Evolutionary conservation across 2,113 vertebrate genomes (phyloP).

Genomic region (Pangasianodon gigas): DNA sequence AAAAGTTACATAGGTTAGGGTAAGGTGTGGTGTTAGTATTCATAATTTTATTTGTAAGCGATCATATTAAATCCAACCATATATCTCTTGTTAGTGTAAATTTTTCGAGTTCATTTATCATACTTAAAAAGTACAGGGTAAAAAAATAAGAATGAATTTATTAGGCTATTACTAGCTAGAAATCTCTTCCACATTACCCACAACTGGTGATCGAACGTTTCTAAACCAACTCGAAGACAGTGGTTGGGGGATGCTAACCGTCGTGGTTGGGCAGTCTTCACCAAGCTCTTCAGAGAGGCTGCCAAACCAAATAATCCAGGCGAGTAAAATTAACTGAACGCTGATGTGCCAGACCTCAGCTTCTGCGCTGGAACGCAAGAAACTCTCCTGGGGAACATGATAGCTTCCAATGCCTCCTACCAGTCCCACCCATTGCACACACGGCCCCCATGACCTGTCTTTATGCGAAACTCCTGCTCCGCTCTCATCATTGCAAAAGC

Average conservation of each 20-base stretch:
- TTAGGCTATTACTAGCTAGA: constrained; percentile 3
- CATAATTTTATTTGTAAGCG: neutral
- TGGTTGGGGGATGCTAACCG: constrained; percentile 45
- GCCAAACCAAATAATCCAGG: constrained; percentile 82
- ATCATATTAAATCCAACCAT: neutral
- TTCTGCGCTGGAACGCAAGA: constrained; percentile 71
- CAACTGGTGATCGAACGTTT: constrained; percentile 75
- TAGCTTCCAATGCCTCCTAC: constrained; percentile 43
- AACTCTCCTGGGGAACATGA: constrained; percentile 45
- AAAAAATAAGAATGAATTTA: neutral
- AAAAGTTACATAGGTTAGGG: neutral
- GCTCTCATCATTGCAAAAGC: constrained; percentile 29
- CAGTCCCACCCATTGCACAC: constrained; percentile 52
- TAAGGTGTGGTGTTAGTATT: neutral
- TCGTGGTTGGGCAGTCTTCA: constrained; percentile 46
- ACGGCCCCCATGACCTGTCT: constrained; percentile 26
- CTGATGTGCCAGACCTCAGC: constrained; percentile 81
- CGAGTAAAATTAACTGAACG: constrained; percentile 78
- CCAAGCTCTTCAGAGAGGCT: constrained; percentile 74
- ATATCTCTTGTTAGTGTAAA: neutral
- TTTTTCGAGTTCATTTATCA: neutral
- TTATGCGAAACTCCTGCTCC: constrained; percentile 14
- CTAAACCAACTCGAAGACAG: constrained; percentile 56
- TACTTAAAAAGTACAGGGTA: neutral
- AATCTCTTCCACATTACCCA: constrained; percentile 23